These are phyloP conservation scores for Sylvilagus floridanus DNA, from an alignment of 2,797 vertebrate species.

Conservation along the genomic window DNA sequence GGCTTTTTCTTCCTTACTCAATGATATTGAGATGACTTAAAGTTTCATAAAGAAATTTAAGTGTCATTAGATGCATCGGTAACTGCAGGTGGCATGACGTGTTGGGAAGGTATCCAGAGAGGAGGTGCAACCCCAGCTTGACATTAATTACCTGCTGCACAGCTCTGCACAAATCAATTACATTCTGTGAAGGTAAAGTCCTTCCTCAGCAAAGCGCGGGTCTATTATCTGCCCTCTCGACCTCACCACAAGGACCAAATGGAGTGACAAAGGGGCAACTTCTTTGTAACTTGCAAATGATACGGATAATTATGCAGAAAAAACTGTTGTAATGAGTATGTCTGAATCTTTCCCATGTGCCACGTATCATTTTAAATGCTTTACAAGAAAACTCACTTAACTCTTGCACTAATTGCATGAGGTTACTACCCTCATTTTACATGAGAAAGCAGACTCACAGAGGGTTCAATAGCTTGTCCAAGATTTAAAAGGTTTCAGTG, in stretches of 20 bases:
- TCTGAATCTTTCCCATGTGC: neutral
- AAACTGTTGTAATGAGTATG: neutral
- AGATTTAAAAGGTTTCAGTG: neutral
- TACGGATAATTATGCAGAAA: neutral
- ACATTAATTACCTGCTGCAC: neutral
- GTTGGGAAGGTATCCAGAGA: neutral
- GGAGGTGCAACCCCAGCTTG: neutral
- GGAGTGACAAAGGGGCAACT: neutral
- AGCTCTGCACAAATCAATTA: neutral
- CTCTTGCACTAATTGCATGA: neutral
- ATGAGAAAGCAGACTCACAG: neutral
- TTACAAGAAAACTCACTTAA: neutral
- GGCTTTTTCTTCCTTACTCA: conserved; percentile 41
- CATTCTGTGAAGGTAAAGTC: neutral
- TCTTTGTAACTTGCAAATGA: conserved; percentile 1
- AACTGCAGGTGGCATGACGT: neutral
- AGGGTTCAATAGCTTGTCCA: neutral
- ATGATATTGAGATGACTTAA: neutral
- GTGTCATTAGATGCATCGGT: neutral
- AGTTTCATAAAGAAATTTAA: conserved; percentile 46
- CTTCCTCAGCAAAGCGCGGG: neutral
- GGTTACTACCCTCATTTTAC: neutral
- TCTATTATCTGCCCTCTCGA: neutral
- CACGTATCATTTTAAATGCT: neutral
- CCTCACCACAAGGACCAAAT: neutral